A percentile compares a stretch with the other conserved stretches of the same genome.
phyloP scores from a whole-genome alignment of 2,888 invertebrate genomes.

The Rhaphigaster nebulosa region DNA sequence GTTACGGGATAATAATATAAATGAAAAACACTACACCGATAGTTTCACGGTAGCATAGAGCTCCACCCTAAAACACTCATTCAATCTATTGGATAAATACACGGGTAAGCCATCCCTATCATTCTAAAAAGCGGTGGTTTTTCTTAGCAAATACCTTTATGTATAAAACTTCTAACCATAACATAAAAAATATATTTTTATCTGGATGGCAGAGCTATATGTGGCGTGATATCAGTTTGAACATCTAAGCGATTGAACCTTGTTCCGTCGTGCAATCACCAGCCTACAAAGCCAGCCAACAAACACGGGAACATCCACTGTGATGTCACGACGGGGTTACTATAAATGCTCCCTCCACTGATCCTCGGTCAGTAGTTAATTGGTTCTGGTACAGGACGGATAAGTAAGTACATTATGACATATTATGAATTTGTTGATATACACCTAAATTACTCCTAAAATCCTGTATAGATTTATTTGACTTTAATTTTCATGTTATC shows the following conservation, averaged over 20 bases:
- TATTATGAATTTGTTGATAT: not conserved
- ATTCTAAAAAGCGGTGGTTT: not conserved
- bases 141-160: not conserved
- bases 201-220: not conserved
- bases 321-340: not conserved
- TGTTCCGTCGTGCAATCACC: not conserved
- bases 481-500: too few species aligned
- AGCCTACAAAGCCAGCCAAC: not conserved
- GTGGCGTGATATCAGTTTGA: not conserved
- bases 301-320: constrained; percentile 10
- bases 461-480: too few species aligned
- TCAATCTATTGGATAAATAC: not conserved
- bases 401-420: not conserved
- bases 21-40: too few species aligned
- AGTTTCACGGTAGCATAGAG: too few species aligned
- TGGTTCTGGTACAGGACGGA: not conserved
- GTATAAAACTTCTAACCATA: not conserved
- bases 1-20: too few species aligned
- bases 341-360: not conserved
- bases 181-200: not conserved
- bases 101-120: not conserved
- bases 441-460: not conserved
- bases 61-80: not conserved
- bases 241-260: constrained; percentile 2
- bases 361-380: not conserved